phyloP scores from a whole-genome alignment of 2,797 vertebrate species.

The Antrozous pallidus region DNA sequence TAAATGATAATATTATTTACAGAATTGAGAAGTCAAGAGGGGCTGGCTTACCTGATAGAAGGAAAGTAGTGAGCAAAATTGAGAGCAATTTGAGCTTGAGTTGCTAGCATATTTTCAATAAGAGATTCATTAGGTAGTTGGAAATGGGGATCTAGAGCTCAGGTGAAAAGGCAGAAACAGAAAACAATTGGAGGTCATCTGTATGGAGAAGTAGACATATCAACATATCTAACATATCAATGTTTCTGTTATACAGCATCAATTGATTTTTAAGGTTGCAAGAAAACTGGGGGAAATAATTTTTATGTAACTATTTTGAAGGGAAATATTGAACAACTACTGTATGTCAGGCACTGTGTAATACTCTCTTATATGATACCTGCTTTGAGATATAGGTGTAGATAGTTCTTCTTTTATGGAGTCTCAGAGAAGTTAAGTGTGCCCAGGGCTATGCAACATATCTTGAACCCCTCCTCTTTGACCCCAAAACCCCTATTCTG shows the following conservation, averaged over 20 bases:
- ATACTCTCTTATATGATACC: neutral
- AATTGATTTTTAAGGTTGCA: neutral
- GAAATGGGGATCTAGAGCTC: neutral
- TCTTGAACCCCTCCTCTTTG: neutral
- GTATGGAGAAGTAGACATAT: neutral
- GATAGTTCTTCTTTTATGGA: neutral
- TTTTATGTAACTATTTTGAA: neutral
- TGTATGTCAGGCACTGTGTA: neutral
- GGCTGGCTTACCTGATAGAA: neutral
- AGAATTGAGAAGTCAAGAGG: neutral
- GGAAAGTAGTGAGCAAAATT: neutral
- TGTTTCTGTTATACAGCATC: neutral
- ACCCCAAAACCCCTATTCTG: neutral
- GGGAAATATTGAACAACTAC: neutral
- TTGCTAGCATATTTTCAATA: neutral
- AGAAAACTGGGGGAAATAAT: neutral
- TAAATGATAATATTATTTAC: neutral
- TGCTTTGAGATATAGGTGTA: neutral
- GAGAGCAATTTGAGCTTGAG: neutral
- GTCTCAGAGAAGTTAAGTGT: neutral
- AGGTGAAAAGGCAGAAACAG: neutral
- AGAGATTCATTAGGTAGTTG: neutral
- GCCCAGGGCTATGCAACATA: neutral
- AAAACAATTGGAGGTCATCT: neutral
- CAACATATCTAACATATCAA: neutral